Base-by-base conservation (phyloP, 2,797 vertebrate species). In the Poeciliopsis turneri region DNA sequence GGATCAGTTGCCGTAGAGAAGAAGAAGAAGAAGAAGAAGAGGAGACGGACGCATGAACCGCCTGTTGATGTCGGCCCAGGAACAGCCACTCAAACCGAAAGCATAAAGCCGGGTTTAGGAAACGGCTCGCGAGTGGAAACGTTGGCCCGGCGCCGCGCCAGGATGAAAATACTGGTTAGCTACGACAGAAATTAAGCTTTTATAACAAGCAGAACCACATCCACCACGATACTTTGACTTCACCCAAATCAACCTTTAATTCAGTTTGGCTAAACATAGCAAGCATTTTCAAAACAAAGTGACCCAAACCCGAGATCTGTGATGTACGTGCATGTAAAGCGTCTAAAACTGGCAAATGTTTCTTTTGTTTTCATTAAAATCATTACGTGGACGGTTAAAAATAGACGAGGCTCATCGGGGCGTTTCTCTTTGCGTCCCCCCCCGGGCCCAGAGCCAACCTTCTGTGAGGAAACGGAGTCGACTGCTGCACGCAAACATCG, bases 381-480 rank as follows among this genome's bases (percentile, higher is more conserved):
- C n/a, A 59, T 23, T 46, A 49, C 75, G 46, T 73, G 39, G 41
- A 47, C 2, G 75, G 83, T 73, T 41, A 23, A 80, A 84, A 83
- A 41, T 9, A 51, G 30, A 10, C 18, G 1, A 3, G 45, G 6
- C 51, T 69, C 78, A 49, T 47, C 47, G 18, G 23, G 13, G 8
- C 20, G 0, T 53, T 68, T 76, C 64, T 36, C 46, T 39, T 78
- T 75, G 49, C 55, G 51, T 47, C 72, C 57, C 75, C 61, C 41
- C 33, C 73, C 39, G 39, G 7, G 75, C 83, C 78, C 25, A 11
- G 55, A 64, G 78, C 68, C 51, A 46, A 70, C 9, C 12, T 47
- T 76, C 41, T 79, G 74, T 74, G 76, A 83, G 83, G 74, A 86
- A 76, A 70, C 11, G n/a, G 15, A 81, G 71, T 78, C 30, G 78